Conservation (phyloP, 2,113 vertebrate species). For the Calyptommatus sinebrachiatus region DNA sequence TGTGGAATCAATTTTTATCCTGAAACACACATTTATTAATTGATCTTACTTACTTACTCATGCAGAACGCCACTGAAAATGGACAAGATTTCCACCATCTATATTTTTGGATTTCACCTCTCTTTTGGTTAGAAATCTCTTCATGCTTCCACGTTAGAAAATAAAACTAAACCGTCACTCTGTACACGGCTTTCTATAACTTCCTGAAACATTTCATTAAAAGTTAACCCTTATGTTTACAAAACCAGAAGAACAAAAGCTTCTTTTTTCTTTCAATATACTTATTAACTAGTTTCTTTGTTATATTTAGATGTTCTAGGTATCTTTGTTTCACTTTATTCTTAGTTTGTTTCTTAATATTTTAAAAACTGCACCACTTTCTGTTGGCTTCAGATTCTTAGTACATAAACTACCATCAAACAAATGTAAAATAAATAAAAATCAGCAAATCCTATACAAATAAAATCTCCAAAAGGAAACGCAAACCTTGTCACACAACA, state of each 20-base stretch:
- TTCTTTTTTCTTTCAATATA: neutral
- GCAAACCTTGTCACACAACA: neutral
- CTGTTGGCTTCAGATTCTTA: neutral
- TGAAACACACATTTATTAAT: conserved; percentile 2
- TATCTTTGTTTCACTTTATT: neutral
- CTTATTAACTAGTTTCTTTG: neutral
- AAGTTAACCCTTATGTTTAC: conserved; percentile 9
- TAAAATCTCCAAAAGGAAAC: neutral
- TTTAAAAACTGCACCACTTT: neutral
- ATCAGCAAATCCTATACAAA: neutral
- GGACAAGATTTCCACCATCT: neutral
- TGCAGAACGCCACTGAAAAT: neutral
- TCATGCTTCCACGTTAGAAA: accelerated
- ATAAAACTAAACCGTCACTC: neutral
- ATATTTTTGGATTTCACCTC: conserved; percentile 1
- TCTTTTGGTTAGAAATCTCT: conserved; percentile 2
- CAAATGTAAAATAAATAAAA: neutral
- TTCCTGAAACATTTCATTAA: conserved; percentile 21
- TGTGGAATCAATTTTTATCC: neutral
- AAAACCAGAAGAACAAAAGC: neutral
- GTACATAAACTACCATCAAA: no score
- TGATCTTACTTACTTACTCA: neutral
- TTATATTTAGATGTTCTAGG: neutral
- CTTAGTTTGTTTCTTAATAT: neutral
- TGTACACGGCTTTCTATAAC: neutral